Evolutionary conservation across 2,888 invertebrate genomes (phyloP), one percentile per base, ranked within the genome.

Genomic region (Luffia ferchaultella): DNA sequence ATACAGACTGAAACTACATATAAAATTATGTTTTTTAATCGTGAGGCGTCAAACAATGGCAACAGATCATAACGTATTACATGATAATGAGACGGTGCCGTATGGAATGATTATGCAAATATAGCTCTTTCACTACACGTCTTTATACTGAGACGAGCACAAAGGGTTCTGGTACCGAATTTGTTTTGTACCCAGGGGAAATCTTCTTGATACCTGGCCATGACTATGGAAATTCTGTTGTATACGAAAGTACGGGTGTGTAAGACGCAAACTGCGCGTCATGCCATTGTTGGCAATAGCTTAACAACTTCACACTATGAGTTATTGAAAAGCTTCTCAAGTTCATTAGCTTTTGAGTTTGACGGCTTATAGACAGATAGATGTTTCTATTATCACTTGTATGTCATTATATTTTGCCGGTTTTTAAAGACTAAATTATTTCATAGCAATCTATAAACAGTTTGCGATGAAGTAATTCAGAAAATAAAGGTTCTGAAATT

Each of bases 51-150:
- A n/a, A n/a, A n/a, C n/a, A n/a, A n/a, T n/a, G n/a, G n/a, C n/a
- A n/a, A n/a, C n/a, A n/a, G n/a, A n/a, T n/a, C n/a, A n/a, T n/a
- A n/a, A n/a, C 5, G 30, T 30, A 30, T 30, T 30, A 50, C 49
- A 53, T 49, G 51, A 54, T 60, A 66, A 66, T 65, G 63, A 64
- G 65, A 62, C 62, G 60, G 56, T 60, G 63, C 59, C 58, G 60
- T 63, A 60, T 58, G 62, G 61, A 64, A 68, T 72, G 72, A 74
- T 75, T 78, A 76, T 77, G 78, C 73, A 73, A 76, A 76, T 77
- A 70, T 65, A 62, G 64, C 65, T 70, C 67, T 65, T 64, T 60
- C 61, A 51, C 60, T 60, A 57, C 59, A 62, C 63, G 60, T 57
- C 50, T 30, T 7, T 30, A 30, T 30, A 3, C 12, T 7, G 12